Base-by-base conservation (phyloP, 1,140 invertebrate genomes). In the Megalonaias nervosa region DNA sequence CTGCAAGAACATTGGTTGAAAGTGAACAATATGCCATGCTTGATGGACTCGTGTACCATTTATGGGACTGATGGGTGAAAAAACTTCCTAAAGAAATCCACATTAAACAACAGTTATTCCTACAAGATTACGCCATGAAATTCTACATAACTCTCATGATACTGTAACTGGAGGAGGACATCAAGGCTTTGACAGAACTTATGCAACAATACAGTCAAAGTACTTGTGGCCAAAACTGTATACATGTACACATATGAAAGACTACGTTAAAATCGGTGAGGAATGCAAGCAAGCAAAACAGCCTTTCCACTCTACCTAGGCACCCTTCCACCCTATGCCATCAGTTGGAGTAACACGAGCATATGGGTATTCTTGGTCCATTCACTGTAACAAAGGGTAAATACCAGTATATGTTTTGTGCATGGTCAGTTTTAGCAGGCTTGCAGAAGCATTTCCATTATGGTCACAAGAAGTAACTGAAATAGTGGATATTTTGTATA, bases 301-400 rank as follows among this genome's bases (percentile, higher is more conserved):
- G 67, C 21, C 65, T 61, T 3, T 69, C 26, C 6, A 0, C 73
- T 26, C 19, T 12, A 14, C 26, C 15, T 11, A 62, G 31, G 21
- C 69, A 60, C 5, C 74, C 76, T 38, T 16, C 80, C 80, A 23
- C 26, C 26, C 26, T 31, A 31, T 31, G 26, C 26, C 26, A 31
- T 31, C 26, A 31, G 26, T 31, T 31, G 57, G 76, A 17, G 74
- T 74, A 57, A 1, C 38, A 75, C 15, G 26, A 58, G 55, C 82
- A 83, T 48, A 80, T 85, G 31, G 82, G 80, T 59, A 77, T 85
- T 60, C 38, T 85, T 11, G 71, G 81, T 67, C 75, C 74, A 11
- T 48, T 85, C 14, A 65, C 80, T 12, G 71, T 38, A 61, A 68
- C 74, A 68, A 69, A 71, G 38, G 74, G 78, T 31, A 77, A 77